Evolutionary conservation across 2,888 invertebrate species (phyloP).

Genomic region (Athetis lepigone): DNA sequence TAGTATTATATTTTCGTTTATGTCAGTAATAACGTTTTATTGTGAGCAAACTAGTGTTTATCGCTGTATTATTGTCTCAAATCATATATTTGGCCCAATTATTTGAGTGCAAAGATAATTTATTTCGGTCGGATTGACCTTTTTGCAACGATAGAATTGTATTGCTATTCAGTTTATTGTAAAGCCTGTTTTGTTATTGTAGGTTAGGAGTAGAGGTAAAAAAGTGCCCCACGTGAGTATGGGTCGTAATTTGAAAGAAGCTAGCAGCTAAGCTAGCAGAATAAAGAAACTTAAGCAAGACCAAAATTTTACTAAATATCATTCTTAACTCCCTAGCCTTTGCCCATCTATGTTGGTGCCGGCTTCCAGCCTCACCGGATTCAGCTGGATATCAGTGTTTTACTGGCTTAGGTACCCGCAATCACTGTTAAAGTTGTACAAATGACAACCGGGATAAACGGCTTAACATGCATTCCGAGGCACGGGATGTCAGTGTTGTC

Average conservation of each 20-base stretch:
- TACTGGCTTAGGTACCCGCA: too few species aligned
- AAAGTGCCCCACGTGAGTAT: neutral
- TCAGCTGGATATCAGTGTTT: too few species aligned
- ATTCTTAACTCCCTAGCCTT: too few species aligned
- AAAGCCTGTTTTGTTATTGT: neutral
- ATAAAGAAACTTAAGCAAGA: too few species aligned
- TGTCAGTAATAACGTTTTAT: slow-evolving; percentile 55
- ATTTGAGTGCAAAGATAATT: slow-evolving; percentile 26
- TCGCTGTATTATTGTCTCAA: slow-evolving; percentile 39
- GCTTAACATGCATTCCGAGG: too few species aligned
- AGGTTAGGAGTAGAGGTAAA: neutral
- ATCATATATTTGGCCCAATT: slow-evolving; percentile 39
- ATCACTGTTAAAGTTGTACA: too few species aligned
- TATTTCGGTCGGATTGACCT: neutral
- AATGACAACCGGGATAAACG: too few species aligned
- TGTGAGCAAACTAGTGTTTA: slow-evolving; percentile 46
- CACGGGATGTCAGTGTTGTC: too few species aligned
- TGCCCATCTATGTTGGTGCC: too few species aligned
- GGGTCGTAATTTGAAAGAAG: neutral
- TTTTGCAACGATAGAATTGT: neutral
- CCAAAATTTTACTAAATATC: too few species aligned
- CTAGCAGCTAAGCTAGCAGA: too few species aligned
- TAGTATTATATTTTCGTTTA: slow-evolving; percentile 47
- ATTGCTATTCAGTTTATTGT: neutral
- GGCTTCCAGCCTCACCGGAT: too few species aligned